Evolutionary conservation across 2,113 vertebrate species (phyloP).

Genomic region (Salvelinus sp.): DNA sequence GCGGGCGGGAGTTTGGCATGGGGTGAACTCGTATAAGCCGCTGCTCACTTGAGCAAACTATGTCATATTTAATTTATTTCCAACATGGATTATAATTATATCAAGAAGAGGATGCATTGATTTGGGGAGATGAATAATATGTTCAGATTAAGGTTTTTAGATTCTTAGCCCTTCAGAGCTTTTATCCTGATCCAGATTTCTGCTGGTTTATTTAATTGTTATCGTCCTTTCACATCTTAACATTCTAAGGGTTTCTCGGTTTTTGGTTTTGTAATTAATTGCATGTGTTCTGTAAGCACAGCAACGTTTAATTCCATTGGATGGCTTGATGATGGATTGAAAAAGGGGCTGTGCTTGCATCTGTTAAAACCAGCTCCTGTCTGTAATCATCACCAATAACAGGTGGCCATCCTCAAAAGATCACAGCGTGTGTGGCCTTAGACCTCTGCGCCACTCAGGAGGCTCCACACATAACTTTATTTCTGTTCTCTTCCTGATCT

Average conservation of each 20-base stretch:
- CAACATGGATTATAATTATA: conserved; percentile 34
- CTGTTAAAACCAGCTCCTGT: not conserved
- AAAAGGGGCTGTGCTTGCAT: not conserved
- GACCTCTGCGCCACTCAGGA: no score
- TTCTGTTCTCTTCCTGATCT: no score
- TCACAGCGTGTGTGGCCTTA: not conserved
- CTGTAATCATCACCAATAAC: not conserved
- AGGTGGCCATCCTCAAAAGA: not conserved
- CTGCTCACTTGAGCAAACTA: conserved; percentile 18
- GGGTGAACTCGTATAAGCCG: not conserved
- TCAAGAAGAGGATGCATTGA: conserved; percentile 29
- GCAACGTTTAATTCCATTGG: conserved; percentile 1
- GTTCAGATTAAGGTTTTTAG: conserved; percentile 36
- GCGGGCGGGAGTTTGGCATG: not conserved
- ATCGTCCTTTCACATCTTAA: conserved; percentile 17
- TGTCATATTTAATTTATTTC: conserved; percentile 36
- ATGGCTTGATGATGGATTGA: not conserved
- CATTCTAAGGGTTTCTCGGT: conserved; percentile 10
- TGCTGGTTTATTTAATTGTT: conserved; percentile 24
- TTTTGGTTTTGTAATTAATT: conserved; percentile 16
- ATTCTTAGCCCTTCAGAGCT: conserved; percentile 25
- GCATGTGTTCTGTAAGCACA: not conserved
- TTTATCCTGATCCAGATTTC: conserved; percentile 28
- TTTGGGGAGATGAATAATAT: conserved; percentile 30
- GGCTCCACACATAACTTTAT: no score